These are phyloP conservation scores for Pseudanteris insignis DNA, from an alignment of 2,888 invertebrate species.

Conservation along the genomic window DNA sequence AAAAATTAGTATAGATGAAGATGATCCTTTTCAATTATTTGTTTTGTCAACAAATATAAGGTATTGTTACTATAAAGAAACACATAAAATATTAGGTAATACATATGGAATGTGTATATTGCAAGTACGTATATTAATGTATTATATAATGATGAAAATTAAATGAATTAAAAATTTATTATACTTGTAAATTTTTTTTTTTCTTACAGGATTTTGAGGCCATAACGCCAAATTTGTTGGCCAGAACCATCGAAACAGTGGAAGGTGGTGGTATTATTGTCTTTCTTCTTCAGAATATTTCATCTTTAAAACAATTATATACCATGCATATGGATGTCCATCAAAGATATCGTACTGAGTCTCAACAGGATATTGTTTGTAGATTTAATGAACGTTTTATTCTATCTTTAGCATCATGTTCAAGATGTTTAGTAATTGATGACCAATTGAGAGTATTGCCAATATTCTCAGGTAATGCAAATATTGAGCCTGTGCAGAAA, in stretches of 20 bases:
- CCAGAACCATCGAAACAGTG: conserved; percentile 96
- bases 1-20: conserved; percentile 88
- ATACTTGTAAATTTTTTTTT: conserved; percentile 26
- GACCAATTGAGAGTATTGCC: conserved; percentile 78
- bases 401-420: conserved; percentile 86
- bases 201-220: conserved; percentile 91
- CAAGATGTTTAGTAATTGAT: conserved; percentile 65
- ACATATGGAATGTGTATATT: conserved; percentile 96
- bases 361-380: conserved; percentile 72
- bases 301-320: conserved; percentile 91
- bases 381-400: conserved; percentile 81
- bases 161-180: neutral
- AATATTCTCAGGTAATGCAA: conserved; percentile 86
- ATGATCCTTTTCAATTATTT: conserved; percentile 96
- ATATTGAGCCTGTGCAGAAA: conserved; percentile 77
- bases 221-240: conserved; percentile 94
- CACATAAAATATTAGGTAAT: conserved; percentile 96
- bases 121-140: conserved; percentile 71
- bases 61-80: conserved; percentile 97
- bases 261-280: conserved; percentile 96
- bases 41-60: conserved; percentile 95
- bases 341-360: conserved; percentile 92
- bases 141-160: conserved; percentile 5
- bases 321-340: conserved; percentile 99
- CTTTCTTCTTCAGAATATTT: conserved; percentile 84